Evolutionary conservation across 2,888 invertebrate genomes (phyloP).

Genomic region (Alsophila aescularia): DNA sequence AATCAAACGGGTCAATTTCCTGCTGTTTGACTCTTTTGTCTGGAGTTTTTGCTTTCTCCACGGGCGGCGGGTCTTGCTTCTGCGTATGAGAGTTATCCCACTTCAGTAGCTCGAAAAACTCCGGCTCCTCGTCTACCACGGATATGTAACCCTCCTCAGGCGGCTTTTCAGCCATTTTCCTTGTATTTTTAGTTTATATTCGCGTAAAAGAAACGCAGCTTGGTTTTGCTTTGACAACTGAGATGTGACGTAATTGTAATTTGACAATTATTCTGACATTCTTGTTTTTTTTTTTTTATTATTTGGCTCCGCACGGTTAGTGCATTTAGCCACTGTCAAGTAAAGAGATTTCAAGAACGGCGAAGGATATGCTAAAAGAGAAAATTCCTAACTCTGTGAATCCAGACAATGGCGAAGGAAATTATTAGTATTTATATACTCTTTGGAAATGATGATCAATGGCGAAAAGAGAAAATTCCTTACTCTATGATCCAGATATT

Average conservation of each 20-base stretch:
- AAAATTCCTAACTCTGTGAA: too few relatives aligned
- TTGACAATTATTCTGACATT: constrained; percentile 1
- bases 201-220: constrained; percentile 57
- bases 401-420: too few relatives aligned
- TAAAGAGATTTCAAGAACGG: too few relatives aligned
- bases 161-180: constrained; percentile 76
- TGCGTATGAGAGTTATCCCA: constrained; percentile 75
- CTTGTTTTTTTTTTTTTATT: too few relatives aligned
- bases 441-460: too few relatives aligned
- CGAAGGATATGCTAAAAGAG: too few relatives aligned
- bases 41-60: constrained; percentile 68
- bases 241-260: constrained; percentile 40
- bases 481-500: too few relatives aligned
- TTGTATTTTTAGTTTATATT: constrained; percentile 54
- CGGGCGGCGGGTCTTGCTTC: constrained; percentile 54
- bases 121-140: constrained; percentile 77
- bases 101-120: constrained; percentile 75
- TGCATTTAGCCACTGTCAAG: too few relatives aligned
- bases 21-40: constrained; percentile 68
- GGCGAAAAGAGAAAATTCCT: too few relatives aligned
- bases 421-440: too few relatives aligned
- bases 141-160: constrained; percentile 78
- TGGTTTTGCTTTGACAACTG: constrained; percentile 49
- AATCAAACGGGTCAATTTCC: constrained; percentile 71
- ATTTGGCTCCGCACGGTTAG: too few relatives aligned